Conservation (phyloP, 2,797 vertebrate species). For the Acanthiza pusilla region DNA sequence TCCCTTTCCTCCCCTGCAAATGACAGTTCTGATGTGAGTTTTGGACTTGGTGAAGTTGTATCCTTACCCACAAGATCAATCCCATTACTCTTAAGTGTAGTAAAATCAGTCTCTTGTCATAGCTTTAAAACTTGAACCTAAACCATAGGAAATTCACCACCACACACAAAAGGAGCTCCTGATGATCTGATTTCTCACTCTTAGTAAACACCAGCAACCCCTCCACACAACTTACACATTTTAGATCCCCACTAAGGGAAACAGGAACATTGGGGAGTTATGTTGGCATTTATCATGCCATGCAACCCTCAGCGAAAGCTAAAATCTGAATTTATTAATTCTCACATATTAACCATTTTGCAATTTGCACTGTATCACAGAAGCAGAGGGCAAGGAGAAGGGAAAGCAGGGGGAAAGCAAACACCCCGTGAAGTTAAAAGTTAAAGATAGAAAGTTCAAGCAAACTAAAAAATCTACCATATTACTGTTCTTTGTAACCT, state of each 20-base stretch:
- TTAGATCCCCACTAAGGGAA: not conserved
- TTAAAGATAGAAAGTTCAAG: not conserved
- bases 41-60: not conserved
- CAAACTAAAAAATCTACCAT: not conserved
- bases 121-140: not conserved
- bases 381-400: rapidly evolving
- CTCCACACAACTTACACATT: not conserved
- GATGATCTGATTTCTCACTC: not conserved
- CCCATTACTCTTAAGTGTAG: not conserved
- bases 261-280: not conserved
- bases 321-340: not conserved
- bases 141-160: not conserved
- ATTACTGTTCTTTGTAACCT: not conserved
- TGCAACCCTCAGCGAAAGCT: not conserved
- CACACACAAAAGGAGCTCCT: not conserved
- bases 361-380: not conserved
- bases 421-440: not conserved
- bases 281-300: not conserved
- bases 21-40: not conserved
- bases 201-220: not conserved
- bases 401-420: rapidly evolving
- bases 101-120: not conserved
- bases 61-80: not conserved
- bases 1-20: not conserved
- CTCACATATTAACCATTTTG: not conserved